These are phyloP conservation scores for Macropus fuliginosus DNA, from an alignment of 2,797 vertebrate genomes.

Conservation along the genomic window DNA sequence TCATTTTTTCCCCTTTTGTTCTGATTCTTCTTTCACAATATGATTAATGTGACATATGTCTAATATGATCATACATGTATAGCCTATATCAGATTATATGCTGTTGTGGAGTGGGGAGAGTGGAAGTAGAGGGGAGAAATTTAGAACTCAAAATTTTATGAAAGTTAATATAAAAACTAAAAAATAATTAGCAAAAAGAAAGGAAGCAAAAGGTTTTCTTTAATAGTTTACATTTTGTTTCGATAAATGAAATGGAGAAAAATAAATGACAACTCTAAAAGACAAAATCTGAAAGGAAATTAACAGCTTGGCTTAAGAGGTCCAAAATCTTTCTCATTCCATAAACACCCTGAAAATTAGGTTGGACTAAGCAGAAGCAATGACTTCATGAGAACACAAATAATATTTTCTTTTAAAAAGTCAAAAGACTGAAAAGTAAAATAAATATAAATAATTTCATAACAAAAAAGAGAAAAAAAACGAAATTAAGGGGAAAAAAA, in stretches of 20 bases:
- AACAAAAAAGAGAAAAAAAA: not conserved
- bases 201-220: too few relatives aligned
- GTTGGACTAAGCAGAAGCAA: not conserved
- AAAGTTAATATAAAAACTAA: too few relatives aligned
- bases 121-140: too few relatives aligned
- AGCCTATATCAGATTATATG: too few relatives aligned
- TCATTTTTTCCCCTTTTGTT: too few relatives aligned
- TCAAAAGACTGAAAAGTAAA: not conserved
- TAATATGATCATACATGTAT: too few relatives aligned
- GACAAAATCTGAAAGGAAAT: not conserved
- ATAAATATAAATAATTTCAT: not conserved
- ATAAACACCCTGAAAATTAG: not conserved
- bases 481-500: not conserved
- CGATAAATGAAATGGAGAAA: not conserved
- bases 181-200: too few relatives aligned
- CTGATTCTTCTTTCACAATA: too few relatives aligned
- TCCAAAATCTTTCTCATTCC: not conserved
- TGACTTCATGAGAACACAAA: not conserved
- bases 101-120: too few relatives aligned
- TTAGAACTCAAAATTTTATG: too few relatives aligned
- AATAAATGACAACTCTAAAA: not conserved
- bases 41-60: too few relatives aligned
- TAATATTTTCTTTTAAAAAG: not conserved
- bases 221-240: not conserved
- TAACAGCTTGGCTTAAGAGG: not conserved